Percentiles rank a stretch among this genome's conserved stretches.
Evolutionary conservation across 2,113 vertebrate genomes (phyloP).

Genomic region (Tretioscincus oriximinensis): DNA sequence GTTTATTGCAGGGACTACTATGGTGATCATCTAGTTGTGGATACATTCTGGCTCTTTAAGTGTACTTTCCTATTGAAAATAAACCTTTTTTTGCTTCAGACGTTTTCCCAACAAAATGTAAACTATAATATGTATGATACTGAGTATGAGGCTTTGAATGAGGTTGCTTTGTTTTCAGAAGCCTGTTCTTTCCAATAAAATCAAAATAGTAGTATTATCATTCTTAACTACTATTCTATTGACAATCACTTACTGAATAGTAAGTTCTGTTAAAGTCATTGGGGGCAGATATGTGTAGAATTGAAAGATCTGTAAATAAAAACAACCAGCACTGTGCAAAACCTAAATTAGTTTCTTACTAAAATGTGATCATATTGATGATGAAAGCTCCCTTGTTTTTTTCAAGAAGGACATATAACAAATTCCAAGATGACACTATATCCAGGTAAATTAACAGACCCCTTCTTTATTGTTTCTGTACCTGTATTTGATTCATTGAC

Average conservation of each 20-base stretch:
- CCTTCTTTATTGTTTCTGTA: slow-evolving; percentile 18
- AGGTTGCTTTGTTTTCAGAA: slow-evolving; percentile 45
- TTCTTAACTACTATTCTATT: slow-evolving; percentile 26
- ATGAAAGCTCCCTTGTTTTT: neutral
- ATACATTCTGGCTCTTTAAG: slow-evolving; percentile 43
- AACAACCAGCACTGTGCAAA: slow-evolving; percentile 50
- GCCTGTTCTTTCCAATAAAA: slow-evolving; percentile 75
- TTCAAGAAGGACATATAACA: neutral
- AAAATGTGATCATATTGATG: neutral
- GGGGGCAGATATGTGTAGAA: neutral
- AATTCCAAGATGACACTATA: neutral
- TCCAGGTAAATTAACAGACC: too few relatives aligned
- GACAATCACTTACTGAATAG: neutral
- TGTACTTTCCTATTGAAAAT: slow-evolving; percentile 50
- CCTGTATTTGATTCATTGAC: slow-evolving; percentile 42
- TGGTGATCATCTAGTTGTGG: slow-evolving; percentile 60
- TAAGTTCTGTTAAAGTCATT: neutral
- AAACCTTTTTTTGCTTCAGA: slow-evolving; percentile 47
- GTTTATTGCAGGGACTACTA: slow-evolving; percentile 48
- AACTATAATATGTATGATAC: slow-evolving; percentile 40
- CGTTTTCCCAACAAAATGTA: slow-evolving; percentile 56
- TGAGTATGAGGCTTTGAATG: slow-evolving; percentile 12
- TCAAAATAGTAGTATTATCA: slow-evolving; percentile 54
- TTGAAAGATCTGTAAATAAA: slow-evolving; percentile 41
- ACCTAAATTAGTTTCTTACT: slow-evolving; percentile 24